Percentiles rank a stretch among this genome's conserved stretches.
Conservation (phyloP, 2,113 vertebrate genomes). For the Callipepla californica region DNA sequence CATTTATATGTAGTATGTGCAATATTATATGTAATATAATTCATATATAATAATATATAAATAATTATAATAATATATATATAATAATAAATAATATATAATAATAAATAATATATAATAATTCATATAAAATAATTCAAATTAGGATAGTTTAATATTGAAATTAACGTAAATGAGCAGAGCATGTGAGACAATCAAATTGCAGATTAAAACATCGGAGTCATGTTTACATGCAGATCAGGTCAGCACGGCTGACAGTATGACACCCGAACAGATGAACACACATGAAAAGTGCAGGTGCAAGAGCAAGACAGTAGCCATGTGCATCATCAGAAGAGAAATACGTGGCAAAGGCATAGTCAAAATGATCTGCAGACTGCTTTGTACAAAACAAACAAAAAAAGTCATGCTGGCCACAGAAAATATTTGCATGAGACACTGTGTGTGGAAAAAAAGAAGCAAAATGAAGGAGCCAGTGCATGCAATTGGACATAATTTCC, state of each 20-base stretch:
- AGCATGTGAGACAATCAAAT: neutral
- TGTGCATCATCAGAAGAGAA: neutral
- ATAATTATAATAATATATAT: no score
- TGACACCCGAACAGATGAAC: neutral
- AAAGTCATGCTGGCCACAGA: neutral
- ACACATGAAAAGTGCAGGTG: neutral
- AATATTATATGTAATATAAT: neutral
- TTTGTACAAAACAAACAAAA: neutral
- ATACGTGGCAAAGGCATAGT: neutral
- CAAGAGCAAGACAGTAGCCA: neutral
- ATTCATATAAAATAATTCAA: no score
- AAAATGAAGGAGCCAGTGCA: neutral
- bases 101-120: no score
- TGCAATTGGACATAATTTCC: neutral
- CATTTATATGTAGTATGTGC: neutral
- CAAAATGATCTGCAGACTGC: neutral
- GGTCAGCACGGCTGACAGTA: neutral
- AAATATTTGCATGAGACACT: neutral
- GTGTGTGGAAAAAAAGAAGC: neutral
- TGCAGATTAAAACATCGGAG: neutral
- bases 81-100: no score
- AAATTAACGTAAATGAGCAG: neutral
- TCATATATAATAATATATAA: no score
- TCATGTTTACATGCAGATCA: neutral
- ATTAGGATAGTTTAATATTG: neutral